Percentiles rank a stretch among this genome's conserved stretches.
Conservation (phyloP, 1,140 invertebrate genomes). For the Delia radicum region DNA sequence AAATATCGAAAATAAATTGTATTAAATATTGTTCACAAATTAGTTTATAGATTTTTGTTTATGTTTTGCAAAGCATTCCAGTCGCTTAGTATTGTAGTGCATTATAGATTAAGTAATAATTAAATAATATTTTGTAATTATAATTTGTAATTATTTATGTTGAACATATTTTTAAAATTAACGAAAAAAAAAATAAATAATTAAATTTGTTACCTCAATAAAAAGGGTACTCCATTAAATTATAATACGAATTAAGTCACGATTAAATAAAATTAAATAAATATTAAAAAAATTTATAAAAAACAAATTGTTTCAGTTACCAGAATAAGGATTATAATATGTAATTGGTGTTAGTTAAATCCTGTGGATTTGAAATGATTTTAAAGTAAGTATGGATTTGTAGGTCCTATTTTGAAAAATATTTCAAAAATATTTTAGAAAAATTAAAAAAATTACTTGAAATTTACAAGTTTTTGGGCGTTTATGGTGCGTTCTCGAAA, state of each 20-base stretch:
- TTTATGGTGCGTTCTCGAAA: too few species aligned
- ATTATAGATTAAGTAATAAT: neutral
- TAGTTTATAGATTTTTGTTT: neutral
- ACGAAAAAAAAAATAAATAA: neutral
- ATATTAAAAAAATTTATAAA: neutral
- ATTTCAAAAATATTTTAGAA: too few species aligned
- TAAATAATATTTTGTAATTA: neutral
- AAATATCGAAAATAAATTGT: neutral
- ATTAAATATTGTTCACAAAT: neutral
- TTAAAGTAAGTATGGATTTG: too few species aligned
- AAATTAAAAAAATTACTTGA: too few species aligned
- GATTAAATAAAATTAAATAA: constrained; percentile 13
- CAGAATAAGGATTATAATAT: too few species aligned
- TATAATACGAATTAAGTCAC: constrained; percentile 8
- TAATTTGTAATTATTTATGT: constrained; percentile 17
- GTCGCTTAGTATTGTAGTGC: constrained; percentile 18
- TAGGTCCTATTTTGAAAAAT: too few species aligned
- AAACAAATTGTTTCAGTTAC: neutral
- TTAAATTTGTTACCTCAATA: constrained; percentile 7
- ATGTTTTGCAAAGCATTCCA: constrained; percentile 11
- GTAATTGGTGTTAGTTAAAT: too few species aligned
- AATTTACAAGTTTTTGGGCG: too few species aligned
- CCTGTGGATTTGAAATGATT: too few species aligned
- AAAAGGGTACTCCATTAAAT: constrained; percentile 2
- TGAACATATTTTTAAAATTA: neutral